These are phyloP conservation scores for Apamea epomidion DNA, from an alignment of 2,888 invertebrate genomes.

Conservation along the genomic window DNA sequence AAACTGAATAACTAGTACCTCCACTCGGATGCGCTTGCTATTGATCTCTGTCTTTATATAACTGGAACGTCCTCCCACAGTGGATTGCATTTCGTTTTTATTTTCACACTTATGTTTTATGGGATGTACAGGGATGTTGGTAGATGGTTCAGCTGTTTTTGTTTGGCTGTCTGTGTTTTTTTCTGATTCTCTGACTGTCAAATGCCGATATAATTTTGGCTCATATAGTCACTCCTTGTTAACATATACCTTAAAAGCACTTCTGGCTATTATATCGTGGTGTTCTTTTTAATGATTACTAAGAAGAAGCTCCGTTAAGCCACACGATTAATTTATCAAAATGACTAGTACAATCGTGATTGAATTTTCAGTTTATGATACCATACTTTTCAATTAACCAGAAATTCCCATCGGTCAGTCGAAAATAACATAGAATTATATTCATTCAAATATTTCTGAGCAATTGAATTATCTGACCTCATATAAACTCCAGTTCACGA, in stretches of 20 bases:
- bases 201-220: too few species aligned
- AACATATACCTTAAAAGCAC: background rate
- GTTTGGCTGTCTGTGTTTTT: background rate
- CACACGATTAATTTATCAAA: slow-evolving; percentile 29
- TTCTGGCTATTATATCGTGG: background rate
- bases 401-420: slow-evolving; percentile 62
- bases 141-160: background rate
- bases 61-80: slow-evolving; percentile 61
- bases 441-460: slow-evolving; percentile 66
- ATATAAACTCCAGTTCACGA: slow-evolving; percentile 61
- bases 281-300: background rate
- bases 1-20: slow-evolving; percentile 67
- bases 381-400: slow-evolving; percentile 56
- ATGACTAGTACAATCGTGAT: slow-evolving; percentile 39
- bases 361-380: slow-evolving; percentile 35
- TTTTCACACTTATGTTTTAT: slow-evolving; percentile 40
- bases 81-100: slow-evolving; percentile 49
- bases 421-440: slow-evolving; percentile 68
- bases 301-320: slow-evolving; percentile 13
- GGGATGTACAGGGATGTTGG: background rate
- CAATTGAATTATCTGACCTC: slow-evolving; percentile 66
- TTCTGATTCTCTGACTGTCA: background rate
- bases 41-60: slow-evolving; percentile 63
- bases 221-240: background rate
- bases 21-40: slow-evolving; percentile 59